Evolutionary conservation across 1,140 invertebrate genomes (phyloP), one percentile per base, ranked within the genome.

Genomic region (Ganaspis sp.): DNA sequence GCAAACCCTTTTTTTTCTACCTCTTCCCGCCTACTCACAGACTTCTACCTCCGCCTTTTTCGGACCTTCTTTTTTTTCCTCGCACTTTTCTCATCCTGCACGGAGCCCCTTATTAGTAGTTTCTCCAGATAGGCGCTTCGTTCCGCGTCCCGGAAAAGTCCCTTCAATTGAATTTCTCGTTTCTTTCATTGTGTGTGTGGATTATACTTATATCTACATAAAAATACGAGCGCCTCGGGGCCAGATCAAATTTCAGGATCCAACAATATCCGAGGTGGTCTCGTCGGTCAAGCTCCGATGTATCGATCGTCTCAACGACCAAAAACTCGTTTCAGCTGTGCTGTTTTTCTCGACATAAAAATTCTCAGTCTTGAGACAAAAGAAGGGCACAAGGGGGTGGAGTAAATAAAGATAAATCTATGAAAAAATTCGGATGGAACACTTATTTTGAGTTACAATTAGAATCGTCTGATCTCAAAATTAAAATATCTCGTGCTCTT

Each of bases 1-100:
- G 85, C 83, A 86, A 81, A 81, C 81, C 85, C 75, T 81, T 87
- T 85, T 84, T 85, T 83, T 80, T 72, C 53, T 69, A 53, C 73
- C 74, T 74, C 79, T 80, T 83, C 76, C 58, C 58, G 58, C 58
- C 58, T 64, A 64, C 58, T 64, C 58, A n/a, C 26, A 64, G 58
- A 58, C 23, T 64, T 64, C 23, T 64, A 64, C 58, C 58, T 64
- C 58, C 58, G 58, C 58, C 58, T 64, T 64, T 64, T 64, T 64
- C 58, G 12, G 58, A 4, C 23, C 58, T 64, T 64, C 45, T 49
- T 64, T 64, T 64, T 64, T 64, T 54, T 21, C 23, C 23, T 64
- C 58, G 58, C 58, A 26, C 58, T 64, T 29, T 64, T 64, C 58
- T 64, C 58, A 64, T 64, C 58, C 11, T 29, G 21, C 21, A 9